Base-by-base conservation (phyloP, 1,140 invertebrate genomes). In the Odontomachus brunneus region DNA sequence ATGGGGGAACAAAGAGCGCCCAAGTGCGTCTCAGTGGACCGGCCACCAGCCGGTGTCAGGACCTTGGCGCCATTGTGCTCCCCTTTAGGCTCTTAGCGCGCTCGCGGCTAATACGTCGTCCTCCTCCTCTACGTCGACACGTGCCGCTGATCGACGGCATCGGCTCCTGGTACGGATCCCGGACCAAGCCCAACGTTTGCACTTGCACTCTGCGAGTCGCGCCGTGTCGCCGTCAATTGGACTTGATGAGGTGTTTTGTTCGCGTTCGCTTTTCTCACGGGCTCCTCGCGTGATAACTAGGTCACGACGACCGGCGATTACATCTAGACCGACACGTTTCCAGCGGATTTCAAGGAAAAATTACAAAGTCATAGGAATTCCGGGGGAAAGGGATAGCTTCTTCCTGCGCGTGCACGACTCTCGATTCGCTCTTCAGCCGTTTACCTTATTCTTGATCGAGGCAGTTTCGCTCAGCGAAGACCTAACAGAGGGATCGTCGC, bases 1-100 rank as follows among this genome's bases (percentile, higher is more conserved):
- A 89, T 90, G 89, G 74, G 69, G 86, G 62, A 53, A 74, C 49
- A 72, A 65, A 82, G 48, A 76, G 59, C 60, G 80, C 29, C 29
- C 29, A 33, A 33, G 29, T 33, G 29, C 29, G 29, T 38, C 38
- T 53, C 24, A 53, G 33, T 12, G 44, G 60, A 14, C 22, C 48
- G 48, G 14, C 3, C 59, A 65, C 48, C 17, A n/a, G 17, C n/a
- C 17, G 33, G 19, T 44, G n/a, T 33, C 17, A 69, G 71, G 73
- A 76, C 73, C 81, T 85, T 75, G 81, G 72, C 82, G 60, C 59
- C 81, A 82, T 82, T 84, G 73, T 86, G 44, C 49, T 74, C 63
- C 82, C 60, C 76, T 87, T 85, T 71, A 57, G 48, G 29, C 19
- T 44, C 72, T 67, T 38, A 57, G n/a, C n/a, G n/a, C 4, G 57